phyloP scores from a whole-genome alignment of 2,888 invertebrate genomes.

The Folsomia candida region DNA sequence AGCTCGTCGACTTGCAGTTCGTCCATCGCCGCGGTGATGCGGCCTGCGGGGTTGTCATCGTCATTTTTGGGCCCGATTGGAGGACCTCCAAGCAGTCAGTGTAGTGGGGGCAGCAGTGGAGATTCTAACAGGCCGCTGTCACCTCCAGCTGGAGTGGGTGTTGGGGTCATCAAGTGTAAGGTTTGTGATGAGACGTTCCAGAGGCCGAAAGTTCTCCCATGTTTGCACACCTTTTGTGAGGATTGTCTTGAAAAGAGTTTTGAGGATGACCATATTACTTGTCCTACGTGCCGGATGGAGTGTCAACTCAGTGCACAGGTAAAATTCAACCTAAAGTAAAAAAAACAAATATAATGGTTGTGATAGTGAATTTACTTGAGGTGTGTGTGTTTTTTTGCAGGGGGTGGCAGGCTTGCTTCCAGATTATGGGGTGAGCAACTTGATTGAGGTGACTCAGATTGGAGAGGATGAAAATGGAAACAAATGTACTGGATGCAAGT shows the following conservation, averaged over 20 bases:
- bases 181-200: slow-evolving; percentile 74
- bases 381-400: slow-evolving; percentile 51
- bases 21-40: slow-evolving; percentile 48
- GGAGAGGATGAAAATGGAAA: slow-evolving; percentile 13
- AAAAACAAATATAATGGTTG: background rate
- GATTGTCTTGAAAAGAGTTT: slow-evolving; percentile 73
- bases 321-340: background rate
- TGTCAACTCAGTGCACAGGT: slow-evolving; percentile 55
- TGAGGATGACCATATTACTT: slow-evolving; percentile 70
- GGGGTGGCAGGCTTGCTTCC: slow-evolving; percentile 67
- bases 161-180: slow-evolving; percentile 58
- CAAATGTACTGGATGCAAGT: slow-evolving; percentile 78
- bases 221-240: slow-evolving; percentile 82
- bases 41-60: slow-evolving; percentile 56
- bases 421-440: slow-evolving; percentile 62
- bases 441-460: slow-evolving; percentile 53
- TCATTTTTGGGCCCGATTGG: slow-evolving; percentile 51
- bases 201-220: slow-evolving; percentile 73
- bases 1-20: slow-evolving; percentile 66
- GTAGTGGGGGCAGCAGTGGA: slow-evolving; percentile 25
- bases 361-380: background rate
- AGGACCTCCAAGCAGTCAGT: slow-evolving; percentile 14
- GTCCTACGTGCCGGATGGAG: slow-evolving; percentile 66
- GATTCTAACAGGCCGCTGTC: background rate
- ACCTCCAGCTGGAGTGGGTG: background rate